A percentile compares a stretch with the other conserved stretches of the same genome.
Evolutionary conservation across 2,797 vertebrate genomes (phyloP).

Genomic region (Malacoraja senta): DNA sequence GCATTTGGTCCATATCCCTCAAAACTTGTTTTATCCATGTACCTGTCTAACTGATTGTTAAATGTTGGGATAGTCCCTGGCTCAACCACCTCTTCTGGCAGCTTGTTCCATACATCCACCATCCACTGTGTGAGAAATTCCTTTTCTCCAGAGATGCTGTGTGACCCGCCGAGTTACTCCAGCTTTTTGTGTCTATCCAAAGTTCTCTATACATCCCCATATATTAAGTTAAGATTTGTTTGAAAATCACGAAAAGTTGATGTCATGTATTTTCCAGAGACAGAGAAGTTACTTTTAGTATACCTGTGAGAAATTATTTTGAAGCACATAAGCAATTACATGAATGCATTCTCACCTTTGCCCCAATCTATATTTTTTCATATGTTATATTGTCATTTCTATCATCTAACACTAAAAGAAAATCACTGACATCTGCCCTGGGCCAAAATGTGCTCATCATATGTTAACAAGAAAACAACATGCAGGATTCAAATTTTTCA

Average conservation of each 20-base stretch:
- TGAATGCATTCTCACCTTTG: background rate
- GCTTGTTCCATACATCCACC: too few relatives aligned
- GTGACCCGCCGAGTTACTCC: too few relatives aligned
- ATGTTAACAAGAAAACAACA: background rate
- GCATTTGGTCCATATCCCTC: too few relatives aligned
- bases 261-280: background rate
- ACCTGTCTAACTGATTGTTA: too few relatives aligned
- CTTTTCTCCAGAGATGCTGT: too few relatives aligned
- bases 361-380: background rate
- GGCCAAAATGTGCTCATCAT: background rate
- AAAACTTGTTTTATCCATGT: too few relatives aligned
- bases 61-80: too few relatives aligned
- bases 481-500: conserved; percentile 22
- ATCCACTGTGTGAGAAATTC: too few relatives aligned
- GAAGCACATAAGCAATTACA: background rate
- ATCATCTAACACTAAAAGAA: background rate
- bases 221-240: background rate
- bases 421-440: background rate
- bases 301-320: background rate
- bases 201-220: background rate
- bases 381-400: background rate
- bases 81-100: too few relatives aligned
- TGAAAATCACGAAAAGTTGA: background rate
- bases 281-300: background rate
- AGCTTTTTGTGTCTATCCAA: too few relatives aligned